Conservation (phyloP, 1,140 invertebrate species). For the Prorops nasuta region DNA sequence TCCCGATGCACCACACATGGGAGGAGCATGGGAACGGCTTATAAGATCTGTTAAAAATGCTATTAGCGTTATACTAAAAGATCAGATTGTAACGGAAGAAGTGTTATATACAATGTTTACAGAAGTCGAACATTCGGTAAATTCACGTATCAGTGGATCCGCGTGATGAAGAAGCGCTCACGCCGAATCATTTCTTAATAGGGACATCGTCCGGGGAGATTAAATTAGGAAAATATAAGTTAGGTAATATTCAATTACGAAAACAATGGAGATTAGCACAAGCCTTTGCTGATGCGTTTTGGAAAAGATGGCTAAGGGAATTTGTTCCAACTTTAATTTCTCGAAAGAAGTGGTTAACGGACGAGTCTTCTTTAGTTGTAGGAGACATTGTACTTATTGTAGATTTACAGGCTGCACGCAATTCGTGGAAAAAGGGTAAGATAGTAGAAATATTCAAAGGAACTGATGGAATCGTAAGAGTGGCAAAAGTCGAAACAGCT, state of each 20-base stretch:
- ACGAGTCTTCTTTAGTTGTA: neutral
- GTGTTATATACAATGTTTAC: neutral
- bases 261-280: neutral
- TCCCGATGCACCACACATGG: constrained; percentile 6
- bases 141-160: neutral
- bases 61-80: neutral
- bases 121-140: neutral
- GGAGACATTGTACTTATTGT: neutral
- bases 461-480: neutral
- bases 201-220: neutral
- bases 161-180: neutral
- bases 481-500: neutral
- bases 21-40: neutral
- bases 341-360: neutral
- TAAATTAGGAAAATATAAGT: neutral
- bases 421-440: neutral
- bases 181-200: neutral
- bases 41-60: neutral
- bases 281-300: neutral
- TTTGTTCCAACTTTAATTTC: neutral
- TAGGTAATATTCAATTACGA: neutral
- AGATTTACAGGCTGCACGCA: neutral
- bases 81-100: neutral
- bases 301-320: neutral
- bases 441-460: neutral